Evolutionary conservation across 53 echinoderm and acorn worm species (phyloP), one percentile per base, ranked within the genome.

Genomic region (Paracentrotus lividus): DNA sequence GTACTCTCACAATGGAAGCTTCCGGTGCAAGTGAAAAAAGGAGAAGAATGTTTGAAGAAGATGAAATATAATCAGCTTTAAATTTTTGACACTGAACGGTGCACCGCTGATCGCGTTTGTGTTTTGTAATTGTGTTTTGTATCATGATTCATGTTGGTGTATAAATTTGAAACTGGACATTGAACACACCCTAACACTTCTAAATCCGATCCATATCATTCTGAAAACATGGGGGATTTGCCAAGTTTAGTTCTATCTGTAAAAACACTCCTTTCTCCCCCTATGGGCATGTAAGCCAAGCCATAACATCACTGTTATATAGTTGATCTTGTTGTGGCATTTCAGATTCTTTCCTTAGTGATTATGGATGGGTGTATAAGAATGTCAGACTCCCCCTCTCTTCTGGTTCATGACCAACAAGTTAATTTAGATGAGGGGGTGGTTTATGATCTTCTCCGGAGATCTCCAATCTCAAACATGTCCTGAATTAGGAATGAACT

Each of bases 401-500:
- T 72, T 72, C 40, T 38, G 72, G 72, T 72, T 72, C 72, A 72
- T 40, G 72, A 72, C 72, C 72, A 72, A 72, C 29, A 0, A 72
- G 72, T 21, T 67, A 40, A 72, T 72, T 40, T 40, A 21, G 38
- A 72, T 20, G 27, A 40, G 72, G 36, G 72, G 72, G 72, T 6
- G 40, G 15, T 40, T 72, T 40, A 18, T 57, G 16, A 6, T 67
- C 67, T 38, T 69, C 36, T 33, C 38, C 5, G 5, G 18, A 69
- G 34, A 69, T 69, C 36, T 72, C 32, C 72, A 72, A 38, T 72
- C 21, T 6, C 36, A 72, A 72, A 38, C 72, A 72, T 72, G 72
- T 72, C 72, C 72, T 72, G 36, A 72, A 72, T 72, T 72, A 72
- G 40, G 72, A 40, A 72, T 72, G 72, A 72, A 72, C 72, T 72